Evolutionary conservation across 2,113 vertebrate species (phyloP).

Genomic region (Catharus fuscescens): DNA sequence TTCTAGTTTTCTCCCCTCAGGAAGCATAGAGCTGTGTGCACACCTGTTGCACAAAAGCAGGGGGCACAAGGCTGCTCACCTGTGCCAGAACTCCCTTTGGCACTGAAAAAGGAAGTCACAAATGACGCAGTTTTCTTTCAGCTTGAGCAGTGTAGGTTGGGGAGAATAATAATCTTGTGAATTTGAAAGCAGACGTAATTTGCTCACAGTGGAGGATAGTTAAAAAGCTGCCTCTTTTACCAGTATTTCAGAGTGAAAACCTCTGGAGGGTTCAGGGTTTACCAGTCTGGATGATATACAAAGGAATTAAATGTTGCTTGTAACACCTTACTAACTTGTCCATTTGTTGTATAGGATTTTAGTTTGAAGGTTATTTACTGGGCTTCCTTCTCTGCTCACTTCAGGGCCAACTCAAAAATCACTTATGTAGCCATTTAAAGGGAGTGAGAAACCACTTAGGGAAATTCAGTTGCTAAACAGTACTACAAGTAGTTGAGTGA

Average conservation of each 20-base stretch:
- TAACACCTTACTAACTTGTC: not conserved
- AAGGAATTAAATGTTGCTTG: not conserved
- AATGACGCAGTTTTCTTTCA: not conserved
- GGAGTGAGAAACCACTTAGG: not conserved
- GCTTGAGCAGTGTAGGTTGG: not conserved
- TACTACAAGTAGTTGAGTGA: not conserved
- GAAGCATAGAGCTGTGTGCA: not conserved
- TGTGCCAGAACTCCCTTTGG: not conserved
- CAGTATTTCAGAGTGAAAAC: not conserved
- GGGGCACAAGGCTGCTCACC: not conserved
- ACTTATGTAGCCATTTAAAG: not conserved
- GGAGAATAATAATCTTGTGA: not conserved
- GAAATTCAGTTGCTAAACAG: not conserved
- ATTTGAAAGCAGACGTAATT: conserved; percentile 10
- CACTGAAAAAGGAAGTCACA: not conserved
- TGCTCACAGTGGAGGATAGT: not conserved
- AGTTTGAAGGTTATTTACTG: not conserved
- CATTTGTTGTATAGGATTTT: not conserved
- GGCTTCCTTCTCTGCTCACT: not conserved
- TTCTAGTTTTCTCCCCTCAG: not conserved
- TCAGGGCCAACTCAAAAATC: not conserved
- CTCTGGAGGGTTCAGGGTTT: not conserved
- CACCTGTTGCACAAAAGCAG: not conserved
- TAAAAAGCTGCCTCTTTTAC: not conserved
- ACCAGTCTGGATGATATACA: not conserved